A percentile compares a stretch with the other conserved stretches of the same genome.
phyloP scores from a whole-genome alignment of 2,797 vertebrate genomes.

The Heterohyrax brucei region DNA sequence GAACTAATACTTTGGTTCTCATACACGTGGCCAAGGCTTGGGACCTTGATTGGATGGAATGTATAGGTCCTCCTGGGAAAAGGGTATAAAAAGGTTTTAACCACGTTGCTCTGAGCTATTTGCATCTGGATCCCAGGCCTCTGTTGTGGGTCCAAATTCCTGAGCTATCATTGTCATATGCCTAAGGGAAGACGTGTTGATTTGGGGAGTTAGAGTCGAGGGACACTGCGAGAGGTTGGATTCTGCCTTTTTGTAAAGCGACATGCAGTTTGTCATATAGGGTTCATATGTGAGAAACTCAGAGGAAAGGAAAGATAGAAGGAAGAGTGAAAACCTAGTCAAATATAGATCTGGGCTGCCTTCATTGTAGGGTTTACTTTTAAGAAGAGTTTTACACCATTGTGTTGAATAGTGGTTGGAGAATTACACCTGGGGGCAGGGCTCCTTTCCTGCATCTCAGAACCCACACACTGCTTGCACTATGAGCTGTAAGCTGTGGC shows the following conservation, averaged over 20 bases:
- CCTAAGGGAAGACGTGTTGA: constrained; percentile 53
- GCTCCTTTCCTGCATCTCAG: not conserved
- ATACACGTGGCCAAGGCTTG: constrained; percentile 29
- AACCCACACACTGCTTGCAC: not conserved
- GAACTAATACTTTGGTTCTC: constrained; percentile 51
- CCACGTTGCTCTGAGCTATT: constrained; percentile 71
- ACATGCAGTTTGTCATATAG: not conserved
- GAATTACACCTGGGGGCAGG: not conserved
- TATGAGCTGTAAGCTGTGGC: not conserved
- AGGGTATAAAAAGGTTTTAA: constrained; percentile 71
- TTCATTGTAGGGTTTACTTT: constrained; percentile 55
- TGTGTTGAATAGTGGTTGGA: not conserved
- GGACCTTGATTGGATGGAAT: constrained; percentile 68
- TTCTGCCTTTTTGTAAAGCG: not conserved
- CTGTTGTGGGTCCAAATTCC: constrained; percentile 69
- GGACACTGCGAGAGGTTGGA: not conserved
- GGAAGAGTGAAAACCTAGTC: not conserved
- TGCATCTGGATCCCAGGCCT: constrained; percentile 81
- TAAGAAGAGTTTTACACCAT: not conserved
- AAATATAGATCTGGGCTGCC: not conserved
- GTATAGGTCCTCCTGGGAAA: constrained; percentile 71
- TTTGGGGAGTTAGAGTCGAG: constrained; percentile 56
- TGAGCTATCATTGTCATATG: constrained; percentile 66
- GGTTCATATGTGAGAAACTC: not conserved
- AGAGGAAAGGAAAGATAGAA: not conserved